These are phyloP conservation scores for Anseranas semipalmata DNA, from an alignment of 2,113 vertebrate genomes.

Conservation along the genomic window DNA sequence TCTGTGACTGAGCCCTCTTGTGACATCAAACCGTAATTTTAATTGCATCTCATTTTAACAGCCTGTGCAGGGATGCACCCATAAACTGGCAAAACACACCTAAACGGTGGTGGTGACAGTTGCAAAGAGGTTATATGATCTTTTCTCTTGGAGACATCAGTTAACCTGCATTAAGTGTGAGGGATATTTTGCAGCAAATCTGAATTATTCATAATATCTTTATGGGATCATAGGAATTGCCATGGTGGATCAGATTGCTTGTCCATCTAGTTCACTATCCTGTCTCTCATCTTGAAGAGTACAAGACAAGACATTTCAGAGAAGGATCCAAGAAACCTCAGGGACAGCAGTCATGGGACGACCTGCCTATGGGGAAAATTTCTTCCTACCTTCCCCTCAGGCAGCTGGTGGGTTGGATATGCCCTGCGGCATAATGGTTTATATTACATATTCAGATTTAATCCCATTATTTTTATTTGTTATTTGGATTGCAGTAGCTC, in stretches of 20 bases:
- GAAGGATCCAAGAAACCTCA: slow-evolving; percentile 33
- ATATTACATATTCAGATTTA: slow-evolving; percentile 45
- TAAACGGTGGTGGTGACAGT: slow-evolving; percentile 29
- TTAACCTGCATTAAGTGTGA: slow-evolving; percentile 19
- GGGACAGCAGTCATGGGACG: slow-evolving; percentile 26
- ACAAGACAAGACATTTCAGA: slow-evolving; percentile 57
- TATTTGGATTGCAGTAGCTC: slow-evolving; percentile 34
- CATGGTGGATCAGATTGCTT: slow-evolving; percentile 38
- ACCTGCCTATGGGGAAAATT: slow-evolving; percentile 27
- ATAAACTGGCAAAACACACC: slow-evolving; percentile 15
- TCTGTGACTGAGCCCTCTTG: neutral
- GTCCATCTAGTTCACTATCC: slow-evolving; percentile 26
- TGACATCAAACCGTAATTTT: slow-evolving; percentile 11
- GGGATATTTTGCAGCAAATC: slow-evolving; percentile 27
- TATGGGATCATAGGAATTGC: slow-evolving; percentile 51
- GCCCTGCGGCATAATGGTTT: slow-evolving; percentile 46
- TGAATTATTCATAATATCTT: slow-evolving; percentile 64
- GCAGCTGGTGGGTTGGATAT: slow-evolving; percentile 44
- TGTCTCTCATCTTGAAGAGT: slow-evolving; percentile 38
- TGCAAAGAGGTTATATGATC: slow-evolving; percentile 16
- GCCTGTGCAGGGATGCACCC: neutral
- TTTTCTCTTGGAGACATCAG: slow-evolving; percentile 29
- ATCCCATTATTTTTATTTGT: slow-evolving; percentile 67
- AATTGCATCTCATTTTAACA: slow-evolving; percentile 9
- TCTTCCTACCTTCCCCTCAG: slow-evolving; percentile 15